Evolutionary conservation across 1,140 invertebrate genomes (phyloP).

Genomic region (Gerris buenoi): DNA sequence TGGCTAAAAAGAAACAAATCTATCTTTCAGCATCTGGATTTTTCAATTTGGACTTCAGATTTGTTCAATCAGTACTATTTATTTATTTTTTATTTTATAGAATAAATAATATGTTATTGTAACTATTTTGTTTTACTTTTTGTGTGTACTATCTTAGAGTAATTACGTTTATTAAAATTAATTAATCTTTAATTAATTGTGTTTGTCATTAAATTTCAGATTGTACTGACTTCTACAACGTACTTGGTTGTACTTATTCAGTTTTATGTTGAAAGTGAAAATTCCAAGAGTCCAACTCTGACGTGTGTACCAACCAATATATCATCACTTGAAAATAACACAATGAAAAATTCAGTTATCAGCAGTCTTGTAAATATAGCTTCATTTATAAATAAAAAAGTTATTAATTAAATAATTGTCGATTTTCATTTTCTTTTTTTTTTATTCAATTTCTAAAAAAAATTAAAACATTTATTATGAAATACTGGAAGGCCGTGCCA

Average conservation of each 20-base stretch:
- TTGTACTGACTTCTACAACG: background rate
- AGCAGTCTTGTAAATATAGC: no score
- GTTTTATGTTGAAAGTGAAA: background rate
- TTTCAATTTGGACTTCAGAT: background rate
- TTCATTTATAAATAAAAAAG: no score
- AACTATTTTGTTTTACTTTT: background rate
- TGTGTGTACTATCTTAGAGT: background rate
- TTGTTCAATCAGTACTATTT: background rate
- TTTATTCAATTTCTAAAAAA: no score
- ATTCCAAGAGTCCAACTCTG: background rate
- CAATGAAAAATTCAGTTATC: no score
- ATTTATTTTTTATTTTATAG: background rate
- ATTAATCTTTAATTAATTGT: background rate
- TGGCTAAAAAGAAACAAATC: background rate
- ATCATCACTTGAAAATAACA: background rate
- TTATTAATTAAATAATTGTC: no score
- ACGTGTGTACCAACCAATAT: background rate
- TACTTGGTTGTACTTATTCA: background rate
- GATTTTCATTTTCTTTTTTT: no score
- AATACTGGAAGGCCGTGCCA: no score
- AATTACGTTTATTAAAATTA: background rate
- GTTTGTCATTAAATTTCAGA: no score
- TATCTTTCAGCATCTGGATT: background rate
- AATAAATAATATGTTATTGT: background rate
- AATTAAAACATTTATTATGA: no score